Base-by-base conservation (phyloP, 2,888 invertebrate species). In the Fragum fragum region DNA sequence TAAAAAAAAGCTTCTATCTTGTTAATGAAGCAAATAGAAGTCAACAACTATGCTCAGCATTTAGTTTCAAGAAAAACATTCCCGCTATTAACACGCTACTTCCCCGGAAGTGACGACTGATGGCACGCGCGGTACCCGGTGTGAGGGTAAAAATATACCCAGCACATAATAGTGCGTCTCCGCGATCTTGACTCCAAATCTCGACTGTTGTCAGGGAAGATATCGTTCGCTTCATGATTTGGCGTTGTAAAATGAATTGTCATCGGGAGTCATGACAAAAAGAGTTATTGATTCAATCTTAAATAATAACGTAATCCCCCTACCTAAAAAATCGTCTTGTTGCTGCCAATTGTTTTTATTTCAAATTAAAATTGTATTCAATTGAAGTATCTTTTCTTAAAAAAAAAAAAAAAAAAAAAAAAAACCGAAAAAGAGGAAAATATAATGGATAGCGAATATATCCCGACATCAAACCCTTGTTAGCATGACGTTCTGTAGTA, bases 91-190 rank as follows among this genome's bases (percentile, higher is more conserved):
- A 21, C 57, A 78, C 81, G 78, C 78, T 68, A 39, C 68, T 23
- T 69, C 81, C 23, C 81, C 61, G 75, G 57, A 80, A 71, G 81
- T 42, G 73, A 70, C 69, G 69, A 21, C 68, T 76, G 76, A 72
- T 61, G 57, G 68, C 79, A 74, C 83, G 79, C 83, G 76, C 75
- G 76, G 36, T 80, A 73, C 83, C 83, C 83, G 83, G 83, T 83
- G 83, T 42, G 83, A 66, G 74, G 73, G 83, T 83, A 83, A 79
- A 83, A 83, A 83, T 79, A 83, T 83, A 83, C 83, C 79, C 83
- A 83, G 83, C 83, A 83, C 57, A 79, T 83, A 83, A 83, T 83
- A 52, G 73, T 52, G 72, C 77, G 76, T 69, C 73, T 66, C 39
- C 66, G 79, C 28, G 79, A 75, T 75, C 71, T 32, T 42, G 81